Conservation (phyloP, 2,113 vertebrate genomes). For the Aleadryas rufinucha region DNA sequence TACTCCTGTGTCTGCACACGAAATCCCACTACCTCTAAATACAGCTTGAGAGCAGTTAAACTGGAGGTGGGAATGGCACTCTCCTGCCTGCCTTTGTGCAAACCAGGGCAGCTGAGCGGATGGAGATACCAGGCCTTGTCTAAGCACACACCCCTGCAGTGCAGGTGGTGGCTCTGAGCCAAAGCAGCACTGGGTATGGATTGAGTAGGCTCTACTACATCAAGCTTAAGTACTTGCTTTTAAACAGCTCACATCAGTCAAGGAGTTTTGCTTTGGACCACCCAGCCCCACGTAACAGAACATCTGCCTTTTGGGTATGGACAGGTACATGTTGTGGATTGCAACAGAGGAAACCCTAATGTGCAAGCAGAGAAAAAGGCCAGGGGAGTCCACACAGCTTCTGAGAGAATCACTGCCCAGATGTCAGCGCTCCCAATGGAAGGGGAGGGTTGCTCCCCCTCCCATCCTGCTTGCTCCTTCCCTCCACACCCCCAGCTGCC, state of each 20-base stretch:
- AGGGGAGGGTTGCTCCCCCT: background rate
- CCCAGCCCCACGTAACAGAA: background rate
- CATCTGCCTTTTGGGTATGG: background rate
- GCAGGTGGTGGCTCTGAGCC: background rate
- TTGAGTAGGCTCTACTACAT: background rate
- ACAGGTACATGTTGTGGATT: background rate
- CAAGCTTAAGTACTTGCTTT: background rate
- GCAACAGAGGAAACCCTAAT: background rate
- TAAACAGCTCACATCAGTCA: background rate
- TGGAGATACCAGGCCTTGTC: background rate
- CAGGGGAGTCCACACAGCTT: background rate
- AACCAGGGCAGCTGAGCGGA: background rate
- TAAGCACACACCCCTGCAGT: fast-evolving
- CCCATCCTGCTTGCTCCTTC: background rate
- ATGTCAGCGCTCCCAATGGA: background rate
- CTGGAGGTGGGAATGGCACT: background rate
- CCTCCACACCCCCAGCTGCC: background rate
- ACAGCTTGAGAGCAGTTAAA: background rate
- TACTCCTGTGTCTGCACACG: background rate
- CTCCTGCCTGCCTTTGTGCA: background rate
- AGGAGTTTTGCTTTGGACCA: background rate
- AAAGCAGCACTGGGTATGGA: background rate
- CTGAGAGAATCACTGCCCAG: background rate
- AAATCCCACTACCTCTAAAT: background rate
- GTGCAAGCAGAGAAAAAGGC: background rate